phyloP scores from a whole-genome alignment of 2,113 vertebrate species.

The Oenanthe melanoleuca region DNA sequence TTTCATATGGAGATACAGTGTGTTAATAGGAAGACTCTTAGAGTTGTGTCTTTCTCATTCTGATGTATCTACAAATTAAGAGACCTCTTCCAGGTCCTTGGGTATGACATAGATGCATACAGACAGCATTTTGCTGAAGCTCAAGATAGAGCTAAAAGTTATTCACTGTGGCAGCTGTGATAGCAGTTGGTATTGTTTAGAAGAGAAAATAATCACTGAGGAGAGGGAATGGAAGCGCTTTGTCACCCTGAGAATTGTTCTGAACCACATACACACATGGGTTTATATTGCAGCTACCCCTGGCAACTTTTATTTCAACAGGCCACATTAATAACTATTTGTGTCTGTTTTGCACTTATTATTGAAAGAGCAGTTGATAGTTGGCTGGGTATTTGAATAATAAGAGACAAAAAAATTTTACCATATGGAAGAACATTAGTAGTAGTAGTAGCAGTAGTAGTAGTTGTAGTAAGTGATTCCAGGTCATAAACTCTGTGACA shows the following conservation, averaged over 20 bases:
- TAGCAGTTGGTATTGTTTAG: neutral
- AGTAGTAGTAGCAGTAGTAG: too few relatives aligned
- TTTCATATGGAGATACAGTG: neutral
- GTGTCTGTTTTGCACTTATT: neutral
- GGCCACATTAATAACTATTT: neutral
- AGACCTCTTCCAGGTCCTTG: neutral
- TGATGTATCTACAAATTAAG: neutral
- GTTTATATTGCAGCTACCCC: neutral
- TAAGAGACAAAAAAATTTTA: neutral
- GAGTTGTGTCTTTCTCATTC: neutral
- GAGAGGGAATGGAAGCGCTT: neutral
- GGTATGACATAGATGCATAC: accelerated
- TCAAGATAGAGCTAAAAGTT: neutral
- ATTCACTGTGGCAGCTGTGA: neutral
- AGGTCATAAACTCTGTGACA: neutral
- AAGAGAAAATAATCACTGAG: neutral
- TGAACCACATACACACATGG: accelerated
- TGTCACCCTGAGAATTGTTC: neutral
- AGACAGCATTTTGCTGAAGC: neutral
- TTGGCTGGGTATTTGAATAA: neutral
- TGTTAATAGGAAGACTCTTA: neutral
- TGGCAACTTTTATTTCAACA: neutral
- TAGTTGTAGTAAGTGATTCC: neutral
- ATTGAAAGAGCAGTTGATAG: neutral
- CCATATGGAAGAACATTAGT: neutral